phyloP scores from a whole-genome alignment of 2,888 invertebrate species.

The Mythimna vitellina region DNA sequence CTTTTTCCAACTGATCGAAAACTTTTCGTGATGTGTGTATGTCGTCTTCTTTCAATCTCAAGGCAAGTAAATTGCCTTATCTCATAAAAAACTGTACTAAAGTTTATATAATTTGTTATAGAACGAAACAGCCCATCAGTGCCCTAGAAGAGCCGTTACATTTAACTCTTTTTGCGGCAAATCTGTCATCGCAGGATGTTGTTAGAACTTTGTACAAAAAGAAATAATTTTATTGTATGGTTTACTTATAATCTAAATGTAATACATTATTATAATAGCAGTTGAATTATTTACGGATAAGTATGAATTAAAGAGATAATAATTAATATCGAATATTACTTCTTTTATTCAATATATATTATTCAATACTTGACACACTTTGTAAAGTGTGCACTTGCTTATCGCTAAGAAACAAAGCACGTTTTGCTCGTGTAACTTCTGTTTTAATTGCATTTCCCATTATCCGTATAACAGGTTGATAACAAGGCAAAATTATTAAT shows the following conservation, averaged over 20 bases:
- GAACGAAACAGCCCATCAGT: conserved; percentile 67
- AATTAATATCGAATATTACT: not conserved
- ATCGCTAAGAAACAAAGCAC: conserved; percentile 51
- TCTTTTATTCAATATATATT: no score
- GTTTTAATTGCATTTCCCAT: conserved; percentile 26
- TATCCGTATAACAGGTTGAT: conserved; percentile 14
- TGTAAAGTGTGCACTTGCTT: not conserved
- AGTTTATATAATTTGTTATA: conserved; percentile 65
- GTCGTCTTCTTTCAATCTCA: not conserved
- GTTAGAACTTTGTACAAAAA: conserved; percentile 69
- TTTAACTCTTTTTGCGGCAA: conserved; percentile 76
- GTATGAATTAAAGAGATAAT: not conserved
- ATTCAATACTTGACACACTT: not conserved
- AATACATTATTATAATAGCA: not conserved
- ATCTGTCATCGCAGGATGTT: conserved; percentile 75
- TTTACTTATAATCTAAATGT: not conserved
- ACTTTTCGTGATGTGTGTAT: no score
- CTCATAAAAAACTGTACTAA: not conserved
- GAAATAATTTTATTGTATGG: conserved; percentile 12
- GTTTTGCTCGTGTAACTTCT: conserved; percentile 37
- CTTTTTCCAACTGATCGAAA: no score
- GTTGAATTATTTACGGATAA: not conserved
- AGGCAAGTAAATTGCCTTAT: not conserved
- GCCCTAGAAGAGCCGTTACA: conserved; percentile 74
- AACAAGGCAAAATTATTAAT: conserved; percentile 39